phyloP scores from a whole-genome alignment of 2,113 vertebrate species.

The Tachysurus vachellii region DNA sequence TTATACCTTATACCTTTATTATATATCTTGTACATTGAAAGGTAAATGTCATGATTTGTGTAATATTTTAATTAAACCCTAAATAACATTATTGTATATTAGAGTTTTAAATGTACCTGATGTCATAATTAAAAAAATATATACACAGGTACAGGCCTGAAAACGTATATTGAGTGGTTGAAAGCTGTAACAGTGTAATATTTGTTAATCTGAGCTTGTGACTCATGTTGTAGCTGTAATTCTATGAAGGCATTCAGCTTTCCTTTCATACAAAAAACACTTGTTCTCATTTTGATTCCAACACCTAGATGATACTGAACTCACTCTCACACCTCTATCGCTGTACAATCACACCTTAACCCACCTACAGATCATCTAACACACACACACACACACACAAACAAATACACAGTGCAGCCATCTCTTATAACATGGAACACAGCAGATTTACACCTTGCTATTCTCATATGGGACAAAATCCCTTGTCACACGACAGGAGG shows the following conservation, averaged over 20 bases:
- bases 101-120: not conserved
- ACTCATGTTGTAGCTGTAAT: conserved; percentile 31
- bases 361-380: conserved; percentile 32
- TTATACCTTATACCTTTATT: not conserved
- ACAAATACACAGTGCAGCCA: not conserved
- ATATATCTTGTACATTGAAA: not conserved
- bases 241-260: conserved; percentile 24
- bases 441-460: conserved; percentile 39
- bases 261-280: conserved; percentile 20
- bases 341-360: conserved; percentile 34
- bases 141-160: not conserved
- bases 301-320: conserved; percentile 25
- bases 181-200: not conserved
- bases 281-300: conserved; percentile 22
- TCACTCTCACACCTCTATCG: conserved; percentile 25
- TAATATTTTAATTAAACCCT: not conserved
- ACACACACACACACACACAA: conserved; percentile 19
- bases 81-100: not conserved
- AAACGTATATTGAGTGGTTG: not conserved
- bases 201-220: not conserved
- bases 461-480: conserved; percentile 19
- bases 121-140: not conserved
- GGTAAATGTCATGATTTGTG: not conserved
- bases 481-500: conserved; percentile 29
- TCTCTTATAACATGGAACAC: conserved; percentile 1